Evolutionary conservation across 1,140 invertebrate species (phyloP).

Genomic region (Brachionus rubens): DNA sequence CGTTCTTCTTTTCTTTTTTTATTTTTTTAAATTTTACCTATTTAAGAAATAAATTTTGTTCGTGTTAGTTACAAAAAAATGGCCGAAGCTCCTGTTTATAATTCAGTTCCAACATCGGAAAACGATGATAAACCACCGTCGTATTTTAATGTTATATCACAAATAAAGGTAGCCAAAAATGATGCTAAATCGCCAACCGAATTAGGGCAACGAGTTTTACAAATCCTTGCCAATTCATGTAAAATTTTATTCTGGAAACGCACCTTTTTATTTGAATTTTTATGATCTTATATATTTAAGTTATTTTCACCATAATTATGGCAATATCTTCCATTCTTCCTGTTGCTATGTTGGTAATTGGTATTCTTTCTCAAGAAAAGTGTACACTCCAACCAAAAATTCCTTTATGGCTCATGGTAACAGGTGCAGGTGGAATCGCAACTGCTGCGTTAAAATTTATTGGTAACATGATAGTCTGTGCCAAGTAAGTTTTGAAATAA

Average conservation of each 20-base stretch:
- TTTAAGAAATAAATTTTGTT: neutral
- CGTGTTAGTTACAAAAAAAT: neutral
- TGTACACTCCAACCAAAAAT: slow-evolving; percentile 28
- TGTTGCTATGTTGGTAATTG: neutral
- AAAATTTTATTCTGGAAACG: neutral
- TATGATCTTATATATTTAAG: neutral
- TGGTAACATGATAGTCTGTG: slow-evolving; percentile 14
- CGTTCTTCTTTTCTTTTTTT: too few species aligned
- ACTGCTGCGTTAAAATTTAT: neutral
- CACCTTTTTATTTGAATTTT: neutral
- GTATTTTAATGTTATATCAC: slow-evolving; percentile 39
- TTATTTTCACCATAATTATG: neutral
- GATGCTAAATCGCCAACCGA: slow-evolving; percentile 25
- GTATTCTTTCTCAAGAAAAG: slow-evolving; percentile 15
- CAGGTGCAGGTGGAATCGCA: neutral
- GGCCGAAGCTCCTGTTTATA: slow-evolving; percentile 37
- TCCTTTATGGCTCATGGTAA: slow-evolving; percentile 39
- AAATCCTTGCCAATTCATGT: slow-evolving; percentile 20
- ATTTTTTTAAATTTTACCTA: neutral
- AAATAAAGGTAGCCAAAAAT: slow-evolving; percentile 4
- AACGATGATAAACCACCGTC: slow-evolving; percentile 40
- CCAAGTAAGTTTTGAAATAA: neutral
- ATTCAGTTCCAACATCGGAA: slow-evolving; percentile 28
- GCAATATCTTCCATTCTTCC: slow-evolving; percentile 13
- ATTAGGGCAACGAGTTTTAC: neutral